Evolutionary conservation across 2,113 vertebrate genomes (phyloP), one percentile per base, ranked within the genome.

Genomic region (Chascanopsetta lugubris): DNA sequence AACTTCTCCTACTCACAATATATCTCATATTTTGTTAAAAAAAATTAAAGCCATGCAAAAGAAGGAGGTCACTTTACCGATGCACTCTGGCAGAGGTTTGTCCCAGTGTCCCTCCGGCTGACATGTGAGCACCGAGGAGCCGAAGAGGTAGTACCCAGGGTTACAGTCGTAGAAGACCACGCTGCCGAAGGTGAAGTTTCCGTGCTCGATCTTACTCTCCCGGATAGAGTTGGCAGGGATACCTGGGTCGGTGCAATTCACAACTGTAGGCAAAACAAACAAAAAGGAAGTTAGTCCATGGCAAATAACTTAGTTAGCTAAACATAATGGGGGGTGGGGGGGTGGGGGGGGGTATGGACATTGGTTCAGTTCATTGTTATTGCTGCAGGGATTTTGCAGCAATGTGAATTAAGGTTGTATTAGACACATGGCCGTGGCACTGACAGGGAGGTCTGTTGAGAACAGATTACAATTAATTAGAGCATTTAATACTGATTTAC

Each of bases 131-230:
- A 99, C 92, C 0, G 97, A 95, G 56, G 97, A 98, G 22, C 97
- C 97, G 69, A 99, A 98, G 77, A 99, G 91, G 90, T 94, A 95
- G 88, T 96, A 95, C 53, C 97, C 97, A n/a, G 96, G 95, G 87
- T 95, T 99, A 79, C 97, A 98, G 89, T 97, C 95, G 57, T 96
- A 99, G 83, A 98, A 99, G 57, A 99, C 97, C 48, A 99, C 95
- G 6, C 96, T 98, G 45, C 96, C 96, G 12, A 96, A 98, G 0
- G 97, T 99, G 65, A 99, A 99, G 91, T 98, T 98, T 15, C 97
- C 97, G 18, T 98, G 95, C 81, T 98, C 97, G 0, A 97, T 99
- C 92, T 99, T 99, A 81, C 97, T 99, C 92, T 98, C 96, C 81
- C 96, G 89, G 85, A 98, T 98, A 17, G 95, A 97, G 90, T 98